Conservation (phyloP, 2,797 vertebrate genomes). For the Coracias cyanogaster region DNA sequence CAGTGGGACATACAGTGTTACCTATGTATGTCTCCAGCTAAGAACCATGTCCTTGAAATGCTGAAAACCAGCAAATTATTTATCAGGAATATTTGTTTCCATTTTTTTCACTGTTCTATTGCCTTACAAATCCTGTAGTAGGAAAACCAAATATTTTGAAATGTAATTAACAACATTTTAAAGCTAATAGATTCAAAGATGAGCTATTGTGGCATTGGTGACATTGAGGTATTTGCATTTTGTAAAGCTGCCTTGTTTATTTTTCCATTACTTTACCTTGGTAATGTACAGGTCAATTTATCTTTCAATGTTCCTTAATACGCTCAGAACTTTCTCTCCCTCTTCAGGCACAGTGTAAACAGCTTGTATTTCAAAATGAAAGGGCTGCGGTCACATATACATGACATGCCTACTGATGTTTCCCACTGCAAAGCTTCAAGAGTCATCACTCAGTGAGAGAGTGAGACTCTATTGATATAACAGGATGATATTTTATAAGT, state of each 20-base stretch:
- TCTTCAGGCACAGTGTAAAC: neutral
- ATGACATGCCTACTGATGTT: neutral
- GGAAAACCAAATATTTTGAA: neutral
- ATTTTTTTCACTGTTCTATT: neutral
- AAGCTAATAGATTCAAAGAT: neutral
- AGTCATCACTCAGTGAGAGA: neutral
- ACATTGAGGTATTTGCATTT: neutral
- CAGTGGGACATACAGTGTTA: neutral
- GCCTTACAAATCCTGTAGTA: neutral
- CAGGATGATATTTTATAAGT: neutral
- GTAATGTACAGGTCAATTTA: neutral
- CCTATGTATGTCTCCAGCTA: neutral
- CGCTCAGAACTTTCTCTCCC: neutral
- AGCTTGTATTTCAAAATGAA: neutral
- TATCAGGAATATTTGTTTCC: neutral
- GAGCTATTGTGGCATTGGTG: neutral
- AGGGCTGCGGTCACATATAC: accelerated
- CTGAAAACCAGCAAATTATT: neutral
- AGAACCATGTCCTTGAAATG: neutral
- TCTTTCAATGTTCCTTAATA: neutral
- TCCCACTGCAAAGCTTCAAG: neutral
- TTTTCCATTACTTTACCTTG: neutral
- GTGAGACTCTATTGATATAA: neutral
- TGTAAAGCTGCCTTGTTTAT: neutral
- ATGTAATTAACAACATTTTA: neutral